phyloP scores from a whole-genome alignment of 1,140 invertebrate genomes.

The Drosophila seguyi region DNA sequence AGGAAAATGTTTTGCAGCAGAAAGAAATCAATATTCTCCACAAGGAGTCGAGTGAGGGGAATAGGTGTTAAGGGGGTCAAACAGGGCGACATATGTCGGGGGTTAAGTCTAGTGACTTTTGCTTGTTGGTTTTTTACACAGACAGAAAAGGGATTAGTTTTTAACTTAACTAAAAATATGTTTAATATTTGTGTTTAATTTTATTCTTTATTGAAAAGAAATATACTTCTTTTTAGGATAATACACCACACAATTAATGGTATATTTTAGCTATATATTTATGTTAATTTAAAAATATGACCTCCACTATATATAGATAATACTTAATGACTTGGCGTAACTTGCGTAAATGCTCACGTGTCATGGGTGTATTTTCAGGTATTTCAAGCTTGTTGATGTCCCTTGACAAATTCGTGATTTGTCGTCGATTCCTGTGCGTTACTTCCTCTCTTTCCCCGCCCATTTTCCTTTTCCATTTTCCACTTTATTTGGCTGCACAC shows the following conservation, averaged over 20 bases:
- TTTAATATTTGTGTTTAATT: neutral
- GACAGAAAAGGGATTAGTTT: neutral
- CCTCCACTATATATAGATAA: neutral
- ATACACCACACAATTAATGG: neutral
- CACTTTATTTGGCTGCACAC: slow-evolving; percentile 44
- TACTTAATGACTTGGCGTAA: neutral
- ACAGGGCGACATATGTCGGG: slow-evolving; percentile 23
- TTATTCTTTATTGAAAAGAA: neutral
- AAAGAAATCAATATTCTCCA: slow-evolving; percentile 38
- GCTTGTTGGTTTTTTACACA: slow-evolving; percentile 2
- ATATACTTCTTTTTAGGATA: neutral
- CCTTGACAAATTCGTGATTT: slow-evolving; percentile 73
- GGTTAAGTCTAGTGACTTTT: slow-evolving; percentile 28
- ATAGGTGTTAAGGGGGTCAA: slow-evolving; percentile 19
- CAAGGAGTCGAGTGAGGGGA: slow-evolving; percentile 2
- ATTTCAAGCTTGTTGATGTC: slow-evolving; percentile 34
- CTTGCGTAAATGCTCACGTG: slow-evolving; percentile 44
- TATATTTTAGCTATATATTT: neutral
- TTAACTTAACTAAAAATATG: too few species aligned
- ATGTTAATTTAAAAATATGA: too few species aligned
- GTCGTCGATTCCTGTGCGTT: slow-evolving; percentile 63
- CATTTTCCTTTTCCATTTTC: slow-evolving; percentile 1
- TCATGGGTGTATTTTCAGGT: slow-evolving; percentile 25
- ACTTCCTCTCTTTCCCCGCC: neutral
- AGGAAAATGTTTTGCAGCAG: slow-evolving; percentile 28